A percentile compares a stretch with the other conserved stretches of the same genome.
These are phyloP conservation scores for Seira musarum DNA, from an alignment of 2,888 invertebrate genomes.

Conservation along the genomic window DNA sequence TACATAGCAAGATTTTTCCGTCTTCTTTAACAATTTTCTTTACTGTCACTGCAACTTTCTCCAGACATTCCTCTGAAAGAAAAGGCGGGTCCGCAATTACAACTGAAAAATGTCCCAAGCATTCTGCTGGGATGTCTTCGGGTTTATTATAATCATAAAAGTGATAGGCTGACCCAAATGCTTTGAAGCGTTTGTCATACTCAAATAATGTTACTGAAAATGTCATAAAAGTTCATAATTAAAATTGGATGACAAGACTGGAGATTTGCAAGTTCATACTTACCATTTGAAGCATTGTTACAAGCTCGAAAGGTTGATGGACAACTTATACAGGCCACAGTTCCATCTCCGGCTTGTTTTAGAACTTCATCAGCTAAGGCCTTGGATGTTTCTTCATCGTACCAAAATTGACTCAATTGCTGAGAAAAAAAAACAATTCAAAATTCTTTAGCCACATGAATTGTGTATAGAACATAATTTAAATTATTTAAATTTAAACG, in stretches of 20 bases:
- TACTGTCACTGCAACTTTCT: constrained; percentile 86
- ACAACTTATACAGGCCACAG: constrained; percentile 88
- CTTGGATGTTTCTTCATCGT: constrained; percentile 85
- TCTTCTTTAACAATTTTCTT: constrained; percentile 79
- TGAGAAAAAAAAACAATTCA: constrained; percentile 71
- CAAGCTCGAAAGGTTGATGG: constrained; percentile 84
- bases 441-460: constrained; percentile 24
- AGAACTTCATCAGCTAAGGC: constrained; percentile 81
- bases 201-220: constrained; percentile 84
- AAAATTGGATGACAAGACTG: constrained; percentile 31
- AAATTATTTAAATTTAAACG: constrained; percentile 1
- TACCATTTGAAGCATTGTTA: constrained; percentile 65
- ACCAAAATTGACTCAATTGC: constrained; percentile 99
- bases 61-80: constrained; percentile 91
- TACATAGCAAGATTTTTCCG: constrained; percentile 87
- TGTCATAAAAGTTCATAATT: constrained; percentile 54
- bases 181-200: constrained; percentile 87
- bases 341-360: constrained; percentile 75
- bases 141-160: constrained; percentile 92
- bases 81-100: constrained; percentile 97
- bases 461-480: too few species aligned
- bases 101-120: constrained; percentile 79
- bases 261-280: constrained; percentile 17
- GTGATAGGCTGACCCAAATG: constrained; percentile 84
- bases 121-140: constrained; percentile 76